Percentiles rank a stretch among this genome's conserved stretches.
Evolutionary conservation across 1,140 invertebrate genomes (phyloP).

Genomic region (Trichoplusia ni): DNA sequence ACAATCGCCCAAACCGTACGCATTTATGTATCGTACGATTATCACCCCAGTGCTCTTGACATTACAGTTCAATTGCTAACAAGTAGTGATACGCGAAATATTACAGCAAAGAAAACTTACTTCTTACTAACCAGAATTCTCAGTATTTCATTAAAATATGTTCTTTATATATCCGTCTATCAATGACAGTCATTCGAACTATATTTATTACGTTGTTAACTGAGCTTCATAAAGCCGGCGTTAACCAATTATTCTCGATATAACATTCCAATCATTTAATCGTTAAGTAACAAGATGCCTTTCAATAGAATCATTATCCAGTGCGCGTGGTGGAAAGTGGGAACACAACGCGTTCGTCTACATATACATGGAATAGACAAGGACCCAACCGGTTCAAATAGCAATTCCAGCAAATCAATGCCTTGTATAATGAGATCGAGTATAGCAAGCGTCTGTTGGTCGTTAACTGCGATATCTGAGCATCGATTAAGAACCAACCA

Average conservation of each 20-base stretch:
- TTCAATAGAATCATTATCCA: conserved; percentile 51
- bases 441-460: conserved; percentile 49
- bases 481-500: conserved; percentile 61
- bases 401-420: conserved; percentile 58
- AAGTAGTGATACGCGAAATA: neutral
- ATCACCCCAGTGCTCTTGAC: neutral
- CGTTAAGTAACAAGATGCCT: conserved; percentile 28
- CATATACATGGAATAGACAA: conserved; percentile 50
- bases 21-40: neutral
- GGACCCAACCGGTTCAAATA: conserved; percentile 60
- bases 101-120: too few relatives aligned
- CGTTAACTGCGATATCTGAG: conserved; percentile 51
- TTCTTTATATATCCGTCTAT: too few relatives aligned
- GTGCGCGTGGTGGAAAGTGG: conserved; percentile 42
- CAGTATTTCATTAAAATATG: too few relatives aligned
- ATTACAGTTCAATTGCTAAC: neutral
- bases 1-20: neutral
- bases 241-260: too few relatives aligned
- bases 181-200: too few relatives aligned
- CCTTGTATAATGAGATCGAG: conserved; percentile 53
- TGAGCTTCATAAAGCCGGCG: too few relatives aligned
- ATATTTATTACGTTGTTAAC: too few relatives aligned
- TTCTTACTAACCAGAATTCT: too few relatives aligned
- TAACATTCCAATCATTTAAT: neutral
- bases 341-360: conserved; percentile 52